Conservation (phyloP, 1,140 invertebrate species). For the Diprion similis region DNA sequence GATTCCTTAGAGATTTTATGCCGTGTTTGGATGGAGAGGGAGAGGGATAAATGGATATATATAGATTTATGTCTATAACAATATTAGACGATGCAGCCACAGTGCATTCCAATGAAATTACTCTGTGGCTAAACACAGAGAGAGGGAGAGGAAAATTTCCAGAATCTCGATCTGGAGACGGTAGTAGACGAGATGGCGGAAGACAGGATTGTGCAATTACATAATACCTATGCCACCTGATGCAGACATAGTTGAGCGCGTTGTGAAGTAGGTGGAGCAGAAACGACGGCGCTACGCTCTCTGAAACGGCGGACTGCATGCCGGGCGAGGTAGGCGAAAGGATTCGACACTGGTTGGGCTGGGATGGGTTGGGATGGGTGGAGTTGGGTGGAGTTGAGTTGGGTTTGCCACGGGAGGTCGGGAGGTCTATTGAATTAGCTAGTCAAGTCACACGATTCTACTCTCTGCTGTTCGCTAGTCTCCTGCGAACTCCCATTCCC, state of each 20-base stretch:
- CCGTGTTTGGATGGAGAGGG: background rate
- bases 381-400: background rate
- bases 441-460: conserved; percentile 8
- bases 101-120: background rate
- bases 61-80: background rate
- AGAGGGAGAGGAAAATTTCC: background rate
- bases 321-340: background rate
- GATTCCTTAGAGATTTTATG: too few species aligned
- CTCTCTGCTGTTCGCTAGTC: background rate
- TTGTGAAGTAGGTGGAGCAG: background rate
- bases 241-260: conserved; percentile 6
- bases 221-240: background rate
- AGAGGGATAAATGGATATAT: conserved; percentile 8
- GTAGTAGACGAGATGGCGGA: too few species aligned
- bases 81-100: background rate
- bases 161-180: too few species aligned
- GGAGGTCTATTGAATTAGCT: conserved; percentile 14
- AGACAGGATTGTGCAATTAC: background rate
- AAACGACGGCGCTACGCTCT: background rate
- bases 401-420: background rate
- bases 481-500: conserved; percentile 4
- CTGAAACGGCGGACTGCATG: background rate
- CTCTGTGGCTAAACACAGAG: background rate
- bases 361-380: background rate
- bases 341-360: background rate